Conservation (phyloP, 2,113 vertebrate genomes). For the Barbus barbus region DNA sequence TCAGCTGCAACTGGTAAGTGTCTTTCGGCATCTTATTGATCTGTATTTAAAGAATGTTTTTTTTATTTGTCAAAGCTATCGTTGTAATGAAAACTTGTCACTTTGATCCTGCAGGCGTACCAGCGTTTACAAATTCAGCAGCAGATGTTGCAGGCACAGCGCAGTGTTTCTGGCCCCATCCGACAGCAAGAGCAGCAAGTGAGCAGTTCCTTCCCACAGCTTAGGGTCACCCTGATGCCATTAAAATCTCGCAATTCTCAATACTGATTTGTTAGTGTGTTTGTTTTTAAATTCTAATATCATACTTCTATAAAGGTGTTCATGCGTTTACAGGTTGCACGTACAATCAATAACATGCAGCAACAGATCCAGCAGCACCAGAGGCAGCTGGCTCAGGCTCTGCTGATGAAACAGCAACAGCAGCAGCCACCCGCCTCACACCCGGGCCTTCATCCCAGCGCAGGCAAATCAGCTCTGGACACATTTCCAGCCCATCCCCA, state of each 20-base stretch:
- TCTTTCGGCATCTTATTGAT: neutral
- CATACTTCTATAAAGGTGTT: neutral
- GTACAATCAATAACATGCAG: constrained; percentile 99
- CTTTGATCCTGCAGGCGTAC: constrained; percentile 82
- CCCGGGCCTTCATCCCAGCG: constrained; percentile 88
- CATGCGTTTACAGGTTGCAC: constrained; percentile 85
- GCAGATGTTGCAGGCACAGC: constrained; percentile 99
- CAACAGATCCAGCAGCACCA: constrained; percentile 99
- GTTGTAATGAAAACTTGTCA: neutral
- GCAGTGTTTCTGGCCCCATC: constrained; percentile 96
- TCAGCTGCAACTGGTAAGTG: constrained; percentile 99
- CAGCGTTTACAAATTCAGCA: constrained; percentile 99
- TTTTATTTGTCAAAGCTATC: neutral
- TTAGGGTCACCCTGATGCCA: neutral
- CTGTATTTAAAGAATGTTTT: neutral
- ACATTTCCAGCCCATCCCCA: constrained; percentile 89
- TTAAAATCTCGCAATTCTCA: neutral
- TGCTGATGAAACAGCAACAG: constrained; percentile 92
- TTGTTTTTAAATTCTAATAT: neutral
- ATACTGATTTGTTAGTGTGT: neutral
- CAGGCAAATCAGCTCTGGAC: constrained; percentile 93
- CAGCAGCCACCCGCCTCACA: constrained; percentile 78
- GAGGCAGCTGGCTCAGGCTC: constrained; percentile 98
- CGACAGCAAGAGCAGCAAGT: constrained; percentile 99
- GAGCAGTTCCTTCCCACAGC: constrained; percentile 53